Base-by-base conservation (phyloP, 1,140 invertebrate genomes). In the Drosophila erecta region DNA sequence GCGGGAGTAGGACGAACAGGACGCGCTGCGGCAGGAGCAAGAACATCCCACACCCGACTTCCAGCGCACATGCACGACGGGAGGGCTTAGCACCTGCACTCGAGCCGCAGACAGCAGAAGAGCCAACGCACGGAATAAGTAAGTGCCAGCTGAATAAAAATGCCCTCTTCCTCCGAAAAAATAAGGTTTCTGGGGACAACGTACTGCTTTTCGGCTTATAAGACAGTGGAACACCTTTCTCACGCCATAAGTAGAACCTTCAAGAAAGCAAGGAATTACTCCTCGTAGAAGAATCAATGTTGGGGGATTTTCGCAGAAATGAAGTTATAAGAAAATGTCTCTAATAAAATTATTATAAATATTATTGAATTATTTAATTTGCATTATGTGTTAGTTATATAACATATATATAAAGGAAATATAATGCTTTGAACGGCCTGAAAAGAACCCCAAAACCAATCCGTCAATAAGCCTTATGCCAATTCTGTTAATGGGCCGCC, bases 41-140 rank as follows among this genome's bases (percentile, higher is more conserved):
- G 70, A 69, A 69, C 66, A 65, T 20, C 41, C 17, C 17, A 43
- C 40, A 65, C 12, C 41, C 41, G 10, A 43, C 41, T 20, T 44
- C 41, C 41, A 20, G 37, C 57, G 58, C 35, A 57, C 66, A 57
- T 70, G 66, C 64, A 69, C 62, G 62, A 49, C 50, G 40, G 27
- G 55, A 44, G 64, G 70, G 65, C 83, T 86, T 86, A 86, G 70
- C 83, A 86, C 83, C 83, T 87, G 83, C 79, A 84, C 57, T 44
- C 72, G 41, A 67, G 58, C 47, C 58, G 58, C 61, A 67, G 81
- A 84, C 76, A 86, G 54, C 50, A 44, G 62, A 40, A 77, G 54
- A 54, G 66, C 60, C 59, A 65, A 87, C 81, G 81, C 61, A 75
- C 75, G 58, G 83, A 87, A 86, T 86, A 86, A 69, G 78, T 81